These are phyloP conservation scores for Steromphala cineraria DNA, from an alignment of 2,888 invertebrate genomes.

Conservation along the genomic window DNA sequence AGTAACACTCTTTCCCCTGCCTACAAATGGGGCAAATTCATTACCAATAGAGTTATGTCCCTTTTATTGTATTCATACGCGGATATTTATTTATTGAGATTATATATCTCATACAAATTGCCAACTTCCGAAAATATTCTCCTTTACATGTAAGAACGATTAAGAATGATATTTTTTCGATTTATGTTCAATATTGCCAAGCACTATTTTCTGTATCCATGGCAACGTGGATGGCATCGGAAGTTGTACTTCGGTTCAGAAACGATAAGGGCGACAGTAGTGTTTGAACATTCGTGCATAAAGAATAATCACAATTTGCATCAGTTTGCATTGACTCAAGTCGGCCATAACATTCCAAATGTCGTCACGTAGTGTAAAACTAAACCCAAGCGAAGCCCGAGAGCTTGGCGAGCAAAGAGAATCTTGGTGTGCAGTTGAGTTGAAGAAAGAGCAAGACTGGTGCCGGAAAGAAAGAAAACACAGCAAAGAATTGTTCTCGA, in stretches of 20 bases:
- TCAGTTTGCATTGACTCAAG: neutral
- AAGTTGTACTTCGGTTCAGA: slow-evolving; percentile 3
- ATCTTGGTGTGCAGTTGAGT: slow-evolving; percentile 71
- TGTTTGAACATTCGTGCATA: no score
- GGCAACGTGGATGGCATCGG: slow-evolving; percentile 18
- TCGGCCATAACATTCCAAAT: neutral
- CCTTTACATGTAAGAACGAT: no score
- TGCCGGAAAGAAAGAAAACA: slow-evolving; percentile 63
- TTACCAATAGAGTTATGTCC: no score
- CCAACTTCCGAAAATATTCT: no score
- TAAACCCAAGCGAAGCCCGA: neutral
- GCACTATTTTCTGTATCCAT: slow-evolving; percentile 1
- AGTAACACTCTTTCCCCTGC: no score
- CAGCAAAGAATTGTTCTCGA: slow-evolving; percentile 47
- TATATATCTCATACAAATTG: no score
- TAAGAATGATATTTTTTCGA: no score
- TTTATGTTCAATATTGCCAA: no score
- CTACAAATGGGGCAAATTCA: no score
- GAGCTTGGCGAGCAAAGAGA: slow-evolving; percentile 51
- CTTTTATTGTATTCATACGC: no score
- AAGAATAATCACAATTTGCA: no score
- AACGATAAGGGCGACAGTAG: neutral
- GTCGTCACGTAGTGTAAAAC: neutral
- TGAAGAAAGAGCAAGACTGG: slow-evolving; percentile 69
- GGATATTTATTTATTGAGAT: no score